phyloP scores from a whole-genome alignment of 2,113 vertebrate species.

The Apodemus speciosus region DNA sequence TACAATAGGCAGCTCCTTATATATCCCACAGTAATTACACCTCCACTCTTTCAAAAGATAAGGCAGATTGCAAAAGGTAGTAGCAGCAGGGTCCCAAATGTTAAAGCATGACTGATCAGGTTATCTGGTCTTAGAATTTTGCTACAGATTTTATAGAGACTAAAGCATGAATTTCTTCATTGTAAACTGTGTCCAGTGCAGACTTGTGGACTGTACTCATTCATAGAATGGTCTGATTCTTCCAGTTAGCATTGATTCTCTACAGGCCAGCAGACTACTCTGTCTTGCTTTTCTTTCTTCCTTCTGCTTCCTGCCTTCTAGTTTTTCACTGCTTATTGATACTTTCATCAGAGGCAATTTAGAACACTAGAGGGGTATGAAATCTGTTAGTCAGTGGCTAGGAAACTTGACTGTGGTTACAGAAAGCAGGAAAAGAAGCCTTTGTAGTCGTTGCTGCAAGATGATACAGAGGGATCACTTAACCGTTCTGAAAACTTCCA shows the following conservation, averaged over 20 bases:
- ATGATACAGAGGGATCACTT: neutral
- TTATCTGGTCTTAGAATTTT: conserved; percentile 48
- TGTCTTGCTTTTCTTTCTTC: conserved; percentile 72
- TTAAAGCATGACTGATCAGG: neutral
- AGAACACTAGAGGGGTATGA: conserved; percentile 27
- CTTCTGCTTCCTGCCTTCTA: conserved; percentile 68
- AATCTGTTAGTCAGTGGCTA: neutral
- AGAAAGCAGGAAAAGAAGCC: conserved; percentile 13
- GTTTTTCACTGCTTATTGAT: conserved; percentile 62
- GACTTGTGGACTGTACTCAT: conserved; percentile 4
- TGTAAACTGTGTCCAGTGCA: neutral
- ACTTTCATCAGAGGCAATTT: conserved; percentile 53
- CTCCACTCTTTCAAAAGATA: conserved; percentile 16
- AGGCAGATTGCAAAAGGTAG: neutral
- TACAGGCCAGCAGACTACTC: conserved; percentile 67
- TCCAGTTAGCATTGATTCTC: conserved; percentile 64
- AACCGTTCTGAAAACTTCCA: neutral
- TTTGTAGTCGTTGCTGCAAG: conserved; percentile 3
- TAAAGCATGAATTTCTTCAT: conserved; percentile 27
- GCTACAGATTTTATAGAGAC: conserved; percentile 22
- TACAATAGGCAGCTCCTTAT: neutral
- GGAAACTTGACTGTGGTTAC: neutral
- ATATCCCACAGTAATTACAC: neutral
- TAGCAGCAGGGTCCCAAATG: neutral
- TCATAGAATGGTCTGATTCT: neutral